Base-by-base conservation (phyloP, 2,113 vertebrate genomes). In the Sinocyclocheilus rhinocerous region DNA sequence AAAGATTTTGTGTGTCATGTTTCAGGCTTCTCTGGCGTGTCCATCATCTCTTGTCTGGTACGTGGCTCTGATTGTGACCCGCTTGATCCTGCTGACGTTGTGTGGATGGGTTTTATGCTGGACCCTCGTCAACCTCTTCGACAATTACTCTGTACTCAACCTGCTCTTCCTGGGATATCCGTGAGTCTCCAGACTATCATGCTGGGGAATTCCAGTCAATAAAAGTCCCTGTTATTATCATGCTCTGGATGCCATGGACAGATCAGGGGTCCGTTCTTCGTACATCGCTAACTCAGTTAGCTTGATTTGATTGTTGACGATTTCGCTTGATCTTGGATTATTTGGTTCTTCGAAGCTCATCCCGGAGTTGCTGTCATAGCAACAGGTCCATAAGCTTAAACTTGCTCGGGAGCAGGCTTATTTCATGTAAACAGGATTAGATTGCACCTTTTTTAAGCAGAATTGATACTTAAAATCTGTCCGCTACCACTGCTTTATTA, bases 101-200 rank as follows among this genome's bases (percentile, higher is more conserved):
- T 99, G 97, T 76, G 97, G 97, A 84, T 99, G 98, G 97, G 96
- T 98, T 67, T 96, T 99, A 84, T 98, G 97, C 93, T 99, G 97
- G 98, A 98, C 98, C 11, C 94, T 99, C 67, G 96, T 99, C 91
- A 97, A 97, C 92, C 97, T 99, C 91, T 99, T 97, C 94, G 96
- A 95, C 91, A 97, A 96, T 91, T 93, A 99, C 92, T 99, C 98
- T 24, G 96, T 99, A 79, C 97, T 99, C 90, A 99, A 98, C 93
- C 97, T 99, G 76, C 97, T 99, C 85, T 99, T 99, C 93, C 95
- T 99, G 90, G 97, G 98, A 91, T 99, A 99, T 92, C 98, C 98
- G 98, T 99, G 93, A 98, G 98, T 80, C 48, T n/a, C 52, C 52
- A 18, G 16, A 50, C 48, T 15, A 0, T 50, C 48, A 1, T 13